Conservation (phyloP, 2,797 vertebrate genomes). For the Melanogrammus aeglefinus region DNA sequence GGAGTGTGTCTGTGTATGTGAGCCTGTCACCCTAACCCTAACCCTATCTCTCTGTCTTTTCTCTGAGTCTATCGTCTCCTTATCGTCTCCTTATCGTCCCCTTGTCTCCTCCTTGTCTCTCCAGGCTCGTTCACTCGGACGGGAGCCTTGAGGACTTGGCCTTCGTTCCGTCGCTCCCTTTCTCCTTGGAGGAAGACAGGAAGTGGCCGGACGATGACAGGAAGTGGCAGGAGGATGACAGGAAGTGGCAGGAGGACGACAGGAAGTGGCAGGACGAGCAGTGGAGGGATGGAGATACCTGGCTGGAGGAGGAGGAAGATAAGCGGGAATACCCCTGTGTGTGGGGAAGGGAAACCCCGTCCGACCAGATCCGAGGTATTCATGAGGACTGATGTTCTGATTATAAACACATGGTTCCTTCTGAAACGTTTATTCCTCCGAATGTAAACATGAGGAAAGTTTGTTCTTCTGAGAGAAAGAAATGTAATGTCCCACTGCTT, state of each 20-base stretch:
- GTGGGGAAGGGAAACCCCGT: constrained; percentile 48
- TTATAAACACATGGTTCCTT: neutral
- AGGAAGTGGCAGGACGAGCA: constrained; percentile 36
- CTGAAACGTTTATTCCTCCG: neutral
- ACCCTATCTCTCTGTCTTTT: neutral
- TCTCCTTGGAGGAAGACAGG: constrained; percentile 35
- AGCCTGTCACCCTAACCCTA: neutral
- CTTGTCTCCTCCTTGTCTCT: constrained; percentile 13
- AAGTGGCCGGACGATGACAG: constrained; percentile 21
- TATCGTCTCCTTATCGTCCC: neutral
- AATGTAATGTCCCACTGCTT: no score
- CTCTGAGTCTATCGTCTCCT: neutral
- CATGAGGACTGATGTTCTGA: neutral
- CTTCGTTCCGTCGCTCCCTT: constrained; percentile 73
- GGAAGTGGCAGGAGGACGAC: constrained; percentile 24
- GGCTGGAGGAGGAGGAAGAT: constrained; percentile 31
- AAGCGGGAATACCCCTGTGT: constrained; percentile 34
- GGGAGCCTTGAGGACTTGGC: constrained; percentile 89
- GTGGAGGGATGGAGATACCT: constrained; percentile 32
- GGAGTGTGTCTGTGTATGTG: neutral
- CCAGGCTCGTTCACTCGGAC: constrained; percentile 89
- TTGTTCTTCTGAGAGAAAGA: neutral
- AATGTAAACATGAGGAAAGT: neutral
- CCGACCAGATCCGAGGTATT: constrained; percentile 74
- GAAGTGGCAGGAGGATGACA: constrained; percentile 43